These are phyloP conservation scores for Zoroaster sp. DNA, from an alignment of 53 echinoderm and acorn worm species.

Conservation along the genomic window DNA sequence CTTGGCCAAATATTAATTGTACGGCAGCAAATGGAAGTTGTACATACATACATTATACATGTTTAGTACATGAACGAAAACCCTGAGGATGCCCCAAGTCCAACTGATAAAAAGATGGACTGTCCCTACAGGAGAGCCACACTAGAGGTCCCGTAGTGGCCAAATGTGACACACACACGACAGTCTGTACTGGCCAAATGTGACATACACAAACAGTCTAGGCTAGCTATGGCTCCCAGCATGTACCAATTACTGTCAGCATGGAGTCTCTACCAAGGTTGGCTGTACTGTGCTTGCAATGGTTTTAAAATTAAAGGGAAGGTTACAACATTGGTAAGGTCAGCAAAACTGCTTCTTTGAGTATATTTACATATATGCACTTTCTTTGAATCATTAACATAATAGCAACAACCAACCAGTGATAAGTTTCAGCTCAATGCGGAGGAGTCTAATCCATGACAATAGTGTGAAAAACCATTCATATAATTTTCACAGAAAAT, in stretches of 20 bases:
- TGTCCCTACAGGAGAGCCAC: not conserved
- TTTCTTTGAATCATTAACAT: too few species aligned
- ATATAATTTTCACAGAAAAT: too few species aligned
- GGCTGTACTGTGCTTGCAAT: constrained; percentile 24
- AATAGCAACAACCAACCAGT: too few species aligned
- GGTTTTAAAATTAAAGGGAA: too few species aligned
- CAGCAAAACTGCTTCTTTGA: too few species aligned
- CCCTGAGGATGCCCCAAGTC: not conserved
- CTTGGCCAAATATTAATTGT: not conserved
- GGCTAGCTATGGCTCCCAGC: constrained; percentile 5
- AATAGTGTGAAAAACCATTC: too few species aligned
- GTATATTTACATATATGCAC: too few species aligned
- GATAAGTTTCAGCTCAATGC: too few species aligned
- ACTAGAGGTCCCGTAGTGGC: not conserved
- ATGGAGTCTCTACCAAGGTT: not conserved
- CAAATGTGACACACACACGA: not conserved
- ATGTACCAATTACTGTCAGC: constrained; percentile 23
- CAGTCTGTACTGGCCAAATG: not conserved
- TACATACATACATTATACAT: too few species aligned
- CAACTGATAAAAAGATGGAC: not conserved
- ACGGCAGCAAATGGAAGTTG: too few species aligned
- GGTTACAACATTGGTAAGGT: too few species aligned
- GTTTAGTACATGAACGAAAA: not conserved
- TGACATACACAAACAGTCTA: constrained; percentile 1
- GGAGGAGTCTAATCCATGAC: too few species aligned